phyloP scores from a whole-genome alignment of 2,888 invertebrate genomes.

The Acleris emargana region DNA sequence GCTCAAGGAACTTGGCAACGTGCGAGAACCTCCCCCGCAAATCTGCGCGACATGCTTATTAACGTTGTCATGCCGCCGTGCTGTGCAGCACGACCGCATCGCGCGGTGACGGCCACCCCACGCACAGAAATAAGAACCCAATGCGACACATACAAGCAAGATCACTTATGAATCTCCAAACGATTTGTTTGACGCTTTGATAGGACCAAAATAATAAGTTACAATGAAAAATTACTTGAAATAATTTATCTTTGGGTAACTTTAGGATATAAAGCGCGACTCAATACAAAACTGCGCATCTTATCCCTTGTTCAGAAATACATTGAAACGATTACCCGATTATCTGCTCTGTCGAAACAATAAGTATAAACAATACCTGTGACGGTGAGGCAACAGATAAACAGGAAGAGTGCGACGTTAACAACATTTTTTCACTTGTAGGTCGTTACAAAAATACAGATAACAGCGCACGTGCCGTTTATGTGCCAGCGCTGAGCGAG shows the following conservation, averaged over 20 bases:
- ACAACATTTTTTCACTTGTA: conserved; percentile 68
- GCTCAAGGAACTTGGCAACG: conserved; percentile 76
- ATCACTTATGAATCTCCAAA: conserved; percentile 65
- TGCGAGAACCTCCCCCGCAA: conserved; percentile 69
- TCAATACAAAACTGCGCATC: conserved; percentile 58
- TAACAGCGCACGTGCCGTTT: conserved; percentile 72
- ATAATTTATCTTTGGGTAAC: conserved; percentile 78
- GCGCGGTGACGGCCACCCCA: conserved; percentile 52
- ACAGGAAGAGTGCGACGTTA: conserved; percentile 57
- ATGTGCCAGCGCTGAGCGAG: conserved; percentile 70
- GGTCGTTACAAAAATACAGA: conserved; percentile 69
- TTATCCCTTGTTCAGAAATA: conserved; percentile 73
- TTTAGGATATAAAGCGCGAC: conserved; percentile 69
- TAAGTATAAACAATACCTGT: conserved; percentile 53
- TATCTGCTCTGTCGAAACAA: not conserved
- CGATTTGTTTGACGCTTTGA: conserved; percentile 72
- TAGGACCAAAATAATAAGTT: conserved; percentile 69
- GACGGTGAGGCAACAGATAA: conserved; percentile 50
- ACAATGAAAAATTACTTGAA: conserved; percentile 76
- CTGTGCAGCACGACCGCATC: conserved; percentile 44
- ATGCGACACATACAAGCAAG: conserved; percentile 66
- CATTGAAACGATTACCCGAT: conserved; percentile 60
- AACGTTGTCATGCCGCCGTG: conserved; percentile 68
- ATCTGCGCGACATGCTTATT: conserved; percentile 77
- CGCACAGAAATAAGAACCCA: conserved; percentile 63